Conservation (phyloP, 92 coral and sea anemone species). For the Zoanthus sociatus region DNA sequence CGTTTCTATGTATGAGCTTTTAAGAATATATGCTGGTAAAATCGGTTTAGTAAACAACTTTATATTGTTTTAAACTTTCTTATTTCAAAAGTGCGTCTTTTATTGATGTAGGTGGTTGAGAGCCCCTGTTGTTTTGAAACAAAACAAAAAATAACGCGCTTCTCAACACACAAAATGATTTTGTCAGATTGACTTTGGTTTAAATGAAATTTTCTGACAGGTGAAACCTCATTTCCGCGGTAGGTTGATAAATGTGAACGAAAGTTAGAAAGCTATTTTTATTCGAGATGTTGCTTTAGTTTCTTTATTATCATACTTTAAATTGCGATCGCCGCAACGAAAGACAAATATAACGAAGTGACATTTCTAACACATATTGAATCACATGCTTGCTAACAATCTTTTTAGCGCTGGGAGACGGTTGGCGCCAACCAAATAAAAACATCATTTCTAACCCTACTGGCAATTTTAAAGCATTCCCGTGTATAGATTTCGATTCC, state of each 20-base stretch:
- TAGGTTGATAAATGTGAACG: slow-evolving; percentile 27
- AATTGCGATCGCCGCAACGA: neutral
- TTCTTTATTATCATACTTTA: neutral
- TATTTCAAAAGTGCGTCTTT: neutral
- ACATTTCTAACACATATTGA: slow-evolving; percentile 19
- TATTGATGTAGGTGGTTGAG: neutral
- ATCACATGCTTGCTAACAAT: neutral
- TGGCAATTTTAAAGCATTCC: neutral
- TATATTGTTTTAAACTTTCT: neutral
- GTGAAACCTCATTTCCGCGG: slow-evolving; percentile 38
- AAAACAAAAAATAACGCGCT: slow-evolving; percentile 14
- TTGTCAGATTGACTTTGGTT: slow-evolving; percentile 4
- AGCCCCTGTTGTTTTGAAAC: neutral
- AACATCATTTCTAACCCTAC: slow-evolving; percentile 28
- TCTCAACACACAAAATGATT: neutral
- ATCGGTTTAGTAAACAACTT: neutral
- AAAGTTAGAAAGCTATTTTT: neutral
- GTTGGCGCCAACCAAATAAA: slow-evolving; percentile 10
- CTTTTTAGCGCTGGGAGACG: slow-evolving; percentile 1
- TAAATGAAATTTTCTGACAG: slow-evolving; percentile 29
- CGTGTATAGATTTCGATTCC: neutral
- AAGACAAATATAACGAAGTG: slow-evolving; percentile 25
- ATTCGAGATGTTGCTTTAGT: neutral
- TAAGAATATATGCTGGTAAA: neutral
- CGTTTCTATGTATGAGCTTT: neutral